Evolutionary conservation across 2,888 invertebrate species (phyloP), one percentile per base, ranked within the genome.

Genomic region (Spisula subtruncata): DNA sequence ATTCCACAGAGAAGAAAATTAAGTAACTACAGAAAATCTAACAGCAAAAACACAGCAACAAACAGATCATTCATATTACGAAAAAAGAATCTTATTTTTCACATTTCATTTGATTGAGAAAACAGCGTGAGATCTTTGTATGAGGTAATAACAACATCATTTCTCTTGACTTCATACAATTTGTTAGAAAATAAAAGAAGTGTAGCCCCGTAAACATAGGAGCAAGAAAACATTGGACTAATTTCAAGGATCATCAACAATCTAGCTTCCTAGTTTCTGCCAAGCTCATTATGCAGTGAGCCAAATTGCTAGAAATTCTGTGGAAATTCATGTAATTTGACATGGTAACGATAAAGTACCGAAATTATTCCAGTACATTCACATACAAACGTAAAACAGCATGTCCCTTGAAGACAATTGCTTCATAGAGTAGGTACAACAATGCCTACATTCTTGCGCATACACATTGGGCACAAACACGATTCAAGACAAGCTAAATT

Each of bases 201-300:
- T 75, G 25, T 35, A 75, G 71, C 35, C 75, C 75, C 32, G 35
- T 75, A 75, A 75, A 75, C 25, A 75, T 16, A 75, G 32, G 35
- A 75, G 18, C 75, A n/a, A 51, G 51, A 29, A 75, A 75, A 66
- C 75, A 84, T 84, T 84, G 71, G 84, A 84, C 51, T 18, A 51
- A 48, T 46, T 83, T 83, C 83, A 71, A 41, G 54, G 66, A 66
- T 46, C 84, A 48, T 75, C 81, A 48, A 81, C 25, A 18, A 25
- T 20, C 18, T 81, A 51, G 25, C 81, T 81, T 35, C 75, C 75
- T 35, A 10, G 48, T 51, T 51, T 81, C 81, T 81, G 81, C 81
- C 81, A 81, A 81, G 25, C n/a, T 81, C 46, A 81, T 81, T 46
- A 81, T 18, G 32, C 35, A 35, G 1, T 32, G 25, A 75, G 60